These are phyloP conservation scores for Xenus cinereus DNA, from an alignment of 2,113 vertebrate species.

Conservation along the genomic window DNA sequence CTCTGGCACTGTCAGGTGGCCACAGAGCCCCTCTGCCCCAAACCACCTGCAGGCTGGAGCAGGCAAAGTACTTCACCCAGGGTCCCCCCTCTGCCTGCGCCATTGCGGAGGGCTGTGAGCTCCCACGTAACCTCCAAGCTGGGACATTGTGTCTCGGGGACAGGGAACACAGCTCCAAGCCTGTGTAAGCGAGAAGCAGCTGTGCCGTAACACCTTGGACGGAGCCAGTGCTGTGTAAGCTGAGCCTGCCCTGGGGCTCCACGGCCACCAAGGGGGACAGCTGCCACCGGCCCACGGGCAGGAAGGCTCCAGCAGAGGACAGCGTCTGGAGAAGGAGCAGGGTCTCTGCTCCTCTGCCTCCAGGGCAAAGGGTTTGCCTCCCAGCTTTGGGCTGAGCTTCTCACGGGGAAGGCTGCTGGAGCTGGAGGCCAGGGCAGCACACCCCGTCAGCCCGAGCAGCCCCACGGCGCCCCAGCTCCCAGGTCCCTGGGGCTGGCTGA, in stretches of 20 bases:
- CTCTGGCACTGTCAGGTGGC: not conserved
- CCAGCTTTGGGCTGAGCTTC: not conserved
- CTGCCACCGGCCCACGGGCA: not conserved
- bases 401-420: not conserved
- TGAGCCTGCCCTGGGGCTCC: not conserved
- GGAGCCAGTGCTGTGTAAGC: conserved; percentile 6
- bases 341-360: not conserved
- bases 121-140: conserved; percentile 11
- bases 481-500: not conserved
- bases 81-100: not conserved
- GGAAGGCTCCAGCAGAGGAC: not conserved
- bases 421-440: not conserved
- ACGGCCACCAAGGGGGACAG: not conserved
- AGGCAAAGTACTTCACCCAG: not conserved
- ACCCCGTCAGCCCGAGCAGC: not conserved
- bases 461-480: accelerated
- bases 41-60: not conserved
- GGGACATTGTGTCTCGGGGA: conserved; percentile 45
- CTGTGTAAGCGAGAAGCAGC: conserved; percentile 37
- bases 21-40: not conserved
- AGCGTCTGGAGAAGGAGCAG: not conserved
- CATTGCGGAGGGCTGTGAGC: not conserved
- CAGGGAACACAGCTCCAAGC: not conserved
- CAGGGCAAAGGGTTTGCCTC: not conserved
- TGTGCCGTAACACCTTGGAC: conserved; percentile 20